Conservation (phyloP, 2,113 vertebrate genomes). For the Antechinus flavipes region DNA sequence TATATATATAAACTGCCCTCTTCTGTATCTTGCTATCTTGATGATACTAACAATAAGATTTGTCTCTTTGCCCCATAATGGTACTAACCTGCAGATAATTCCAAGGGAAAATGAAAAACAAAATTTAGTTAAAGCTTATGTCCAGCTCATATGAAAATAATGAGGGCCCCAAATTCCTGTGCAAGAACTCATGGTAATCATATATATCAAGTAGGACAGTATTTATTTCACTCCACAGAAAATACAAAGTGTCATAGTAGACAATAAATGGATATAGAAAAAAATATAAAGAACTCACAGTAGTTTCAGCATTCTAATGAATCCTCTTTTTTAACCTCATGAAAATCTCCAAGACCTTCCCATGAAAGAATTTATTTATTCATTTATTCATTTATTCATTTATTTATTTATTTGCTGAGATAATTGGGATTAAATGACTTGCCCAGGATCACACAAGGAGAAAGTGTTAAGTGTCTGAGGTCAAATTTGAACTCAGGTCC, state of each 20-base stretch:
- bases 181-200: neutral
- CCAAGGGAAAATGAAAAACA: neutral
- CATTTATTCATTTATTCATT: too few species aligned
- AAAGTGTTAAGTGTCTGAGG: too few species aligned
- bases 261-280: neutral
- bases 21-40: neutral
- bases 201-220: neutral
- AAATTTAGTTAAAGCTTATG: too few species aligned
- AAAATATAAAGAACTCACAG: neutral
- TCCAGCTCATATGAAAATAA: neutral
- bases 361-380: neutral
- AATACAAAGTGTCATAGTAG: neutral
- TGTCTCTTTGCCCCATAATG: neutral
- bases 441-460: too few species aligned
- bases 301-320: neutral
- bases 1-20: neutral
- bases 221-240: neutral
- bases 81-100: neutral
- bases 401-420: too few species aligned
- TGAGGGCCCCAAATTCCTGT: neutral
- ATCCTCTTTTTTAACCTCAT: neutral
- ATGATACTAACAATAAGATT: neutral
- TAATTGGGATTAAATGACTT: too few species aligned
- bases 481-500: too few species aligned
- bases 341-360: neutral